Evolutionary conservation across 2,888 invertebrate genomes (phyloP), one percentile per base, ranked within the genome.

Genomic region (Diarsia rubi): DNA sequence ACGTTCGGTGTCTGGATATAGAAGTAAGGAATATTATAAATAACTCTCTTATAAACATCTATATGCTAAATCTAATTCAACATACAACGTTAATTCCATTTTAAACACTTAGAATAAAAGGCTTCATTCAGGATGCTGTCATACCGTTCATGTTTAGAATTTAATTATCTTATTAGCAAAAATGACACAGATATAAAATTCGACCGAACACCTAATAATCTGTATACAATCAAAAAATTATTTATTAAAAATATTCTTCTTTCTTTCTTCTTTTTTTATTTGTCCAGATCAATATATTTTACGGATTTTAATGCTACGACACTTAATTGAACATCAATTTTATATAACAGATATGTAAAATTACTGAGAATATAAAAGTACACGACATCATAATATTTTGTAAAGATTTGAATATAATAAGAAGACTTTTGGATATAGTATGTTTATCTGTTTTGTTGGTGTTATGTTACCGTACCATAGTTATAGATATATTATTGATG

Each of bases 241-340:
- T 91, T 92, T 93, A 93, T 92, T 93, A 91, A 92, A 92, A 93
- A 93, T 93, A 93, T 92, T 92, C 88, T 89, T 69, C 45, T 65
- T 82, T 73, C 24, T 31, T 19, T 57, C 54, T 37, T n/a, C n/a
- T 66, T 60, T 68, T 72, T 74, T 79, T 64, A 75, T 66, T 79
- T 69, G 62, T 75, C 78, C 79, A 62, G 79, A 68, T 79, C 72
- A 70, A 69, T 79, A 74, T 75, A 77, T 83, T 84, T 88, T 88
- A 85, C 83, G 75, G 82, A 77, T 59, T 78, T 86, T 79, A 77
- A 75, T 66, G 69, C 82, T 81, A 79, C 77, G 72, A 78, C 78
- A 78, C 70, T 69, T 74, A 76, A 72, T 81, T 69, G 75, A 74
- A 78, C 73, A 72, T 64, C 66, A 47, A 79, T 75, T 71, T 73